Percentiles rank a stretch among this genome's conserved stretches.
phyloP scores from a whole-genome alignment of 2,113 vertebrate species.

The Albula glossodonta region DNA sequence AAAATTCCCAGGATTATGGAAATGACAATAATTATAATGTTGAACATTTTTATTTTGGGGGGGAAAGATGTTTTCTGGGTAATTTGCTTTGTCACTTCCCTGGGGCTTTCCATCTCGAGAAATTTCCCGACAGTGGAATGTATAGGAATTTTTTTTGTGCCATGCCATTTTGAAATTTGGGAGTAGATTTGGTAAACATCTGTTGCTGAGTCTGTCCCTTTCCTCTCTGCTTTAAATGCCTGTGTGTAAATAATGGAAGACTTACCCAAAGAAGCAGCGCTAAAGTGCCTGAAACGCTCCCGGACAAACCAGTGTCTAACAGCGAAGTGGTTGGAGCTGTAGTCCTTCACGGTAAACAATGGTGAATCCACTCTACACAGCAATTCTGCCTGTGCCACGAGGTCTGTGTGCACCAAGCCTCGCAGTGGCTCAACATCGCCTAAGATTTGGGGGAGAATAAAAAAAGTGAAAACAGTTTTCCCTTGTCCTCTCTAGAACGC shows the following conservation, averaged over 20 bases:
- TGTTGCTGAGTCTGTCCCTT: not conserved
- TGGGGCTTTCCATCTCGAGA: not conserved
- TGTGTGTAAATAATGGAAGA: conserved; percentile 1
- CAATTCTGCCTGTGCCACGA: not conserved
- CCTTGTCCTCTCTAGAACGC: not conserved
- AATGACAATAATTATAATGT: not conserved
- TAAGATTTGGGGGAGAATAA: not conserved
- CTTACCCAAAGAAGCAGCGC: not conserved
- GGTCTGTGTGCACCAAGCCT: not conserved
- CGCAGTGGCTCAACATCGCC: not conserved
- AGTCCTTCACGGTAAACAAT: conserved; percentile 11
- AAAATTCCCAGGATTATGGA: too few species aligned
- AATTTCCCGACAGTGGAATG: not conserved
- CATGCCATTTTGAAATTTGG: not conserved
- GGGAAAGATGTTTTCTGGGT: not conserved
- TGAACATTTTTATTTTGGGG: not conserved
- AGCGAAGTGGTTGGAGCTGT: not conserved
- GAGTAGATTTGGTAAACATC: not conserved
- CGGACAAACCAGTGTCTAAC: not conserved
- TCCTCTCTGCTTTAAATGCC: not conserved
- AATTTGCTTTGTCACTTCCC: not conserved
- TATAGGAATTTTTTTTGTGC: not conserved
- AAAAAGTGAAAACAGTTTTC: not conserved
- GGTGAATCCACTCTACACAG: not conserved
- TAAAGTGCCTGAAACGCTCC: not conserved